phyloP scores from a whole-genome alignment of 23 tunicate species.

The Styela clava region DNA sequence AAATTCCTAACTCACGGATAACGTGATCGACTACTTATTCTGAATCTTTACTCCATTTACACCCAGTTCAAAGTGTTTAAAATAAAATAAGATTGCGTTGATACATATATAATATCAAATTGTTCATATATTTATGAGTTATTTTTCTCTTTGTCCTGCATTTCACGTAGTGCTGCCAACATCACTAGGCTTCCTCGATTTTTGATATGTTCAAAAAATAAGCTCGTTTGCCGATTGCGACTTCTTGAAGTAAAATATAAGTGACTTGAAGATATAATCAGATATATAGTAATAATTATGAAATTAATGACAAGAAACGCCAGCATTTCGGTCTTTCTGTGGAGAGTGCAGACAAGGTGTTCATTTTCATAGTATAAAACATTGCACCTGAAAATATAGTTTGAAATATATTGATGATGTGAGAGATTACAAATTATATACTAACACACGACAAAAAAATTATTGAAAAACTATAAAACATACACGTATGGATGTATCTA shows the following conservation, averaged over 20 bases:
- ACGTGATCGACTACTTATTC: no score
- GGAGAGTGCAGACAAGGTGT: conserved; percentile 1
- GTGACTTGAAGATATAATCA: not conserved
- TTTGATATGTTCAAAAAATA: conserved; percentile 9
- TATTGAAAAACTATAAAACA: no score
- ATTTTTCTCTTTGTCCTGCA: not conserved
- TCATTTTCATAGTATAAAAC: conserved; percentile 11
- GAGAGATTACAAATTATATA: no score
- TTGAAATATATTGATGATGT: no score
- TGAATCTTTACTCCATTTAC: no score
- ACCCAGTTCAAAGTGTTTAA: no score
- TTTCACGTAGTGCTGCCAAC: conserved; percentile 4
- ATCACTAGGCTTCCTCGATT: conserved; percentile 10
- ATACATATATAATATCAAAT: no score
- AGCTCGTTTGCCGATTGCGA: conserved; percentile 2
- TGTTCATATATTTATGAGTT: no score
- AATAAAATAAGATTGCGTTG: no score
- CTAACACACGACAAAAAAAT: no score
- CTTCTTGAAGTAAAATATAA: not conserved
- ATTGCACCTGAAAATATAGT: conserved; percentile 5
- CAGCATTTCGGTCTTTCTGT: not conserved
- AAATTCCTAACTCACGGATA: no score
- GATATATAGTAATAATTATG: not conserved
- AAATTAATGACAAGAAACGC: conserved; percentile 1
- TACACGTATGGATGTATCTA: no score